Percentiles rank a stretch among this genome's conserved stretches.
These are phyloP conservation scores for Panthera leo DNA, from an alignment of 2,113 vertebrate genomes.

Conservation along the genomic window DNA sequence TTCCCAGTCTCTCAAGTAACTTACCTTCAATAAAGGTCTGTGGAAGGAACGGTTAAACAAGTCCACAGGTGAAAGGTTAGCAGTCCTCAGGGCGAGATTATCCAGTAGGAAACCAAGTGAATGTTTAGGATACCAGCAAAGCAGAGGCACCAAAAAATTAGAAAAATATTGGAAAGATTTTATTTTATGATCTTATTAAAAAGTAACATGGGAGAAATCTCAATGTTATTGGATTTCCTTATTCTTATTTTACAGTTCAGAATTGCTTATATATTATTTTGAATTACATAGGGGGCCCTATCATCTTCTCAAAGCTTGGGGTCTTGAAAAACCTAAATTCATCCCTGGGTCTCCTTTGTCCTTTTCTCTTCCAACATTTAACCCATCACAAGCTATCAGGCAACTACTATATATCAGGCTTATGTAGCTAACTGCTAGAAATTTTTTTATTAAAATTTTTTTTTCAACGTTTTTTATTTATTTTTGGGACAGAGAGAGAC, in stretches of 20 bases:
- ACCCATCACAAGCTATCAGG: not conserved
- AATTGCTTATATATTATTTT: slow-evolving; percentile 51
- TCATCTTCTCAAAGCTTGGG: slow-evolving; percentile 18
- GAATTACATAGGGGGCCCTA: slow-evolving; percentile 4
- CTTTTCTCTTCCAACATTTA: not conserved
- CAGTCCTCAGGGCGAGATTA: not conserved
- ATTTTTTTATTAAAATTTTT: not conserved
- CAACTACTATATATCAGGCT: not conserved
- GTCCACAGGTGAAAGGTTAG: not conserved
- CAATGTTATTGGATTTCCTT: slow-evolving; percentile 36
- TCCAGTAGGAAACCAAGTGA: not conserved
- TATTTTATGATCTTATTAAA: slow-evolving; percentile 53
- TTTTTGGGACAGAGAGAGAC: too few species aligned
- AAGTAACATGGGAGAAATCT: slow-evolving; percentile 23
- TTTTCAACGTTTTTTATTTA: too few species aligned
- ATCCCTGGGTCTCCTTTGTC: not conserved
- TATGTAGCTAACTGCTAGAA: not conserved
- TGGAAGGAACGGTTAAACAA: not conserved
- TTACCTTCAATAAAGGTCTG: not conserved
- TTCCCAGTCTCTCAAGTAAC: not conserved
- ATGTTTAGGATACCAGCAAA: not conserved
- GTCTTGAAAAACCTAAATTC: slow-evolving; percentile 53
- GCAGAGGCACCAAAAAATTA: not conserved
- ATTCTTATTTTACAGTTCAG: not conserved
- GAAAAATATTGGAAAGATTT: slow-evolving; percentile 42